Base-by-base conservation (phyloP, 1,140 invertebrate species). In the Octopus sinensis region DNA sequence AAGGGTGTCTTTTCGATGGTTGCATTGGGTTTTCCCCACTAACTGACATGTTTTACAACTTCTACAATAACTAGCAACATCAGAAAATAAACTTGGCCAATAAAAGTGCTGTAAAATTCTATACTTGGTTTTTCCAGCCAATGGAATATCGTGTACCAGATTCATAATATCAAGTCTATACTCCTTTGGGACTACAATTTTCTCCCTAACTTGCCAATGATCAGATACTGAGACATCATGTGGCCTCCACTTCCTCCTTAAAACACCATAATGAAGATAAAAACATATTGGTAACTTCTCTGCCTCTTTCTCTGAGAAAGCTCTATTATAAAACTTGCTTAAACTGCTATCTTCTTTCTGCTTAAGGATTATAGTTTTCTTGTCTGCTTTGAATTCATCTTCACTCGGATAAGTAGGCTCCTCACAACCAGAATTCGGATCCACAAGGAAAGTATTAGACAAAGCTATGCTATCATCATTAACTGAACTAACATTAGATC, bases 11-110 rank as follows among this genome's bases (percentile, higher is more conserved):
- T 79, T 51, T 76, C 30, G n/a, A 82, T 80, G 13, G 80, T 78
- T 54, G 78, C 68, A 23, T 86, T 85, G 53, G 84, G 84, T 23
- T 79, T 80, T 84, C 5, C 79, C 82, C 13, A 53, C 56, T 51
- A 43, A 68, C 73, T 86, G 85, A 77, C 85, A 86, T 51, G 77
- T 54, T n/a, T 83, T 56, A 82, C 82, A 86, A 30, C 79, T 81
- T 68, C 68, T 77, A 53, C 82, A 84, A 79, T 5, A 84, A 12
- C 80, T 53, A 0, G 6, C n/a, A 4, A 83, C 62, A 79, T 82
- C 81, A 13, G 23, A 4, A 17, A 10, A 6, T 0, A 86, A 62
- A 6, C 83, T 80, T 78, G 85, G 84, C 84, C 84, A 84, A 73
- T 81, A 83, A 78, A 83, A 84, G 54, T 84, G 53, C 12, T 6